These are phyloP conservation scores for Agrochola macilenta DNA, from an alignment of 2,888 invertebrate species.

Conservation along the genomic window DNA sequence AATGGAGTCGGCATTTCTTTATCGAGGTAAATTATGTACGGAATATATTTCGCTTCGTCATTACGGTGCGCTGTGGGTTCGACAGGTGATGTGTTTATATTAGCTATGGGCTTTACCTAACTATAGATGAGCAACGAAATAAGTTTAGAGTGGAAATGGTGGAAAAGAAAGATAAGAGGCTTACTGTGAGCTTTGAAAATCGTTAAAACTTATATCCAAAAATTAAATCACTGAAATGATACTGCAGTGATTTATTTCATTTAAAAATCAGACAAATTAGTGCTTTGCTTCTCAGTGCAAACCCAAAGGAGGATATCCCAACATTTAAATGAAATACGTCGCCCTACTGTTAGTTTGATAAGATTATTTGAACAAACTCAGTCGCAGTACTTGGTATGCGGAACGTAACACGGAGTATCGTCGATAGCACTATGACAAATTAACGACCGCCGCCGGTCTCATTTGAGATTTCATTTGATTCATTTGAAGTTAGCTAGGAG, in stretches of 20 bases:
- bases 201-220: too few species aligned
- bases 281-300: background rate
- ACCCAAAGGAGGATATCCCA: conserved; percentile 6
- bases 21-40: conserved; percentile 10
- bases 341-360: conserved; percentile 26
- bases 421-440: conserved; percentile 58
- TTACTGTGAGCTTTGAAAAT: background rate
- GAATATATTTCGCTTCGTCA: conserved; percentile 25
- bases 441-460: conserved; percentile 41
- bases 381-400: conserved; percentile 50
- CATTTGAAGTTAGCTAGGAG: conserved; percentile 17
- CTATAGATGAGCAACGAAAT: background rate
- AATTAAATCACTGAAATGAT: too few species aligned
- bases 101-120: background rate
- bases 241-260: background rate
- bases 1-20: conserved; percentile 60
- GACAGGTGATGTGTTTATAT: conserved; percentile 12
- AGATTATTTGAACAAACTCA: conserved; percentile 30
- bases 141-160: background rate
- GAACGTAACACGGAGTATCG: conserved; percentile 23
- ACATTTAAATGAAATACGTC: conserved; percentile 27
- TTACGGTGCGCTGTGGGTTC: background rate
- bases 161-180: background rate
- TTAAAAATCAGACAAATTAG: background rate
- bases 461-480: conserved; percentile 52